Conservation (phyloP, 1,140 invertebrate species). For the Pseudomyrmex sp. region DNA sequence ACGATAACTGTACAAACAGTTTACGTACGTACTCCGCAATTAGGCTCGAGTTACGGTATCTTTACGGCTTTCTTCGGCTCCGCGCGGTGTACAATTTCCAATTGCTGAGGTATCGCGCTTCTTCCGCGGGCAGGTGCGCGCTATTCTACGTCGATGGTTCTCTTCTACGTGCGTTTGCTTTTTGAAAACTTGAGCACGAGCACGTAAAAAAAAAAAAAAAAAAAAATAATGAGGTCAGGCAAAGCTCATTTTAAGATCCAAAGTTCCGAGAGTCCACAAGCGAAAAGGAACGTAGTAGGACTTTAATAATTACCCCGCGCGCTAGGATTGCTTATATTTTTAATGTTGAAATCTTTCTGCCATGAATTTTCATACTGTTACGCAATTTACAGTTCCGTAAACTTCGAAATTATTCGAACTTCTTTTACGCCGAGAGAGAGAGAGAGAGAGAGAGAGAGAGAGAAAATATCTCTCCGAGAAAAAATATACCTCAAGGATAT, state of each 20-base stretch:
- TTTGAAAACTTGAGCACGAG: neutral
- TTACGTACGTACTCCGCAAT: constrained; percentile 44
- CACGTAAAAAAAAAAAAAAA: neutral
- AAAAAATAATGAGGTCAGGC: neutral
- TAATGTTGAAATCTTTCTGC: neutral
- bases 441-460: too few species aligned
- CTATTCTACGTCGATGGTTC: neutral
- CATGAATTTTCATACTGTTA: neutral
- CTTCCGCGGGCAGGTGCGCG: neutral
- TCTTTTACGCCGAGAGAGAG: too few species aligned
- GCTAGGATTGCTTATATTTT: constrained; percentile 1
- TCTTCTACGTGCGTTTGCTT: neutral
- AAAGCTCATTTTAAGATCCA: constrained; percentile 17
- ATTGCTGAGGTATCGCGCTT: neutral
- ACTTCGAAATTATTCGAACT: too few species aligned
- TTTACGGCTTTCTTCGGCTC: constrained; percentile 24
- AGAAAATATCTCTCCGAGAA: too few species aligned
- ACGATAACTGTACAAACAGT: constrained; percentile 47
- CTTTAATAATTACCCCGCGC: constrained; percentile 22
- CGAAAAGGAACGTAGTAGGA: neutral
- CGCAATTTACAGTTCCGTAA: neutral
- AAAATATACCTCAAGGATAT: too few species aligned
- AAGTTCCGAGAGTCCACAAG: constrained; percentile 7
- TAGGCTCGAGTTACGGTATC: constrained; percentile 45
- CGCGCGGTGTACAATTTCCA: constrained; percentile 21